These are phyloP conservation scores for Busseola fusca DNA, from an alignment of 2,888 invertebrate species.

Conservation along the genomic window DNA sequence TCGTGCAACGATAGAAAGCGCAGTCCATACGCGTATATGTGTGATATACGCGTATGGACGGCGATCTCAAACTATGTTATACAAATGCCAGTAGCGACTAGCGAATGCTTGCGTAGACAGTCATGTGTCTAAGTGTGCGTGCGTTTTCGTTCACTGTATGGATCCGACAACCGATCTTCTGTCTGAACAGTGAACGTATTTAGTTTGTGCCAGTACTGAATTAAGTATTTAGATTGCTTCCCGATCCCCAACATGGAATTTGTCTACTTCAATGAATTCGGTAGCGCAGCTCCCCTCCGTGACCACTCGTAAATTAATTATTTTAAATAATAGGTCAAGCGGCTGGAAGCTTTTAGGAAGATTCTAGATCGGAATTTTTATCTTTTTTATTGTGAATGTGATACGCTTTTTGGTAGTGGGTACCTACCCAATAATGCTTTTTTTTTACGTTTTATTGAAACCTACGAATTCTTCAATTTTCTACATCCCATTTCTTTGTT, in stretches of 20 bases:
- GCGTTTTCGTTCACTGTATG: neutral
- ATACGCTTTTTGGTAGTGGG: neutral
- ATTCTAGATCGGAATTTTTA: neutral
- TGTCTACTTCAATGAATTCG: conserved; percentile 72
- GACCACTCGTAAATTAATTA: conserved; percentile 61
- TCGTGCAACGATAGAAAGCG: neutral
- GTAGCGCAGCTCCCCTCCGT: conserved; percentile 54
- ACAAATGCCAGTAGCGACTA: neutral
- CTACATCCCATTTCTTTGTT: neutral
- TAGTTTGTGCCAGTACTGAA: conserved; percentile 55
- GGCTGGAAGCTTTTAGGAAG: conserved; percentile 6
- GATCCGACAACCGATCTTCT: neutral
- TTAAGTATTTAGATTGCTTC: conserved; percentile 78
- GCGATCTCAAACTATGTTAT: conserved; percentile 2
- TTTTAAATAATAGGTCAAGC: conserved; percentile 48
- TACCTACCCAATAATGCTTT: neutral
- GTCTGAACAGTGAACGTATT: conserved; percentile 4
- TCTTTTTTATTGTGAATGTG: neutral
- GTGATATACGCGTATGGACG: neutral
- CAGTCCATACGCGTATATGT: no score
- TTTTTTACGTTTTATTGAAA: neutral
- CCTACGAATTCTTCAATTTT: no score
- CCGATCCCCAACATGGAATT: conserved; percentile 64
- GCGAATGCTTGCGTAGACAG: neutral
- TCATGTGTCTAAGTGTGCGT: neutral